Evolutionary conservation across 2,888 invertebrate species (phyloP), one percentile per base, ranked within the genome.

Genomic region (Agonopterix subpropinquella): DNA sequence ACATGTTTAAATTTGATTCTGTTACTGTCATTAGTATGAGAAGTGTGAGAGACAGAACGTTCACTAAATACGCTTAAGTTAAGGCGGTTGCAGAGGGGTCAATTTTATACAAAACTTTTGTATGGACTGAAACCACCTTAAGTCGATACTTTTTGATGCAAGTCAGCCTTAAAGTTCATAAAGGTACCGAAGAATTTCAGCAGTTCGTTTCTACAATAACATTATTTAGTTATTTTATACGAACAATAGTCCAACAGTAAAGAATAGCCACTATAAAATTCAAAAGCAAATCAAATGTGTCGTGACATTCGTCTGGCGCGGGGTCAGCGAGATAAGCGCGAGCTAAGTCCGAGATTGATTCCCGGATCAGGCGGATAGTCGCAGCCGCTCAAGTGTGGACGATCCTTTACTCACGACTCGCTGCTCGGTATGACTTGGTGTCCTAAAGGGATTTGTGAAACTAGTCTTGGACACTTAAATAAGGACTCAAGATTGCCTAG

Each of bases 301-400:
- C 72, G 73, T 76, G 80, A 78, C 76, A 77, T 70, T 72, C 61
- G 71, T 69, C 69, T 62, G 70, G 70, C 62, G 68, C 74, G 73
- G 81, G 85, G 84, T 84, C 83, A 82, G 74, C 57, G 59, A 86
- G 87, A 87, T 87, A 87, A 83, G 79, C 70, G 61, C 68, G 55
- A 63, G 59, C 65, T 80, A 81, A 84, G 73, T 77, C 81, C 67
- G 67, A 81, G 87, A 87, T 86, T 86, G 87, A 87, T 88, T 80
- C 84, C 76, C 70, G 85, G 87, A 83, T 86, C 81, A 83, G 63
- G 42, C 70, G 73, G 77, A 70, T 71, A 72, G 70, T 64, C 59
- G 73, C 64, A 63, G 54, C 62, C 78, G 72, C 70, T 77, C 77
- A 58, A 79, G 81, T 84, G 85, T 76, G 66, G 65, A 68, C 77